Base-by-base conservation (phyloP, 2,113 vertebrate species). In the Silurus asotus region DNA sequence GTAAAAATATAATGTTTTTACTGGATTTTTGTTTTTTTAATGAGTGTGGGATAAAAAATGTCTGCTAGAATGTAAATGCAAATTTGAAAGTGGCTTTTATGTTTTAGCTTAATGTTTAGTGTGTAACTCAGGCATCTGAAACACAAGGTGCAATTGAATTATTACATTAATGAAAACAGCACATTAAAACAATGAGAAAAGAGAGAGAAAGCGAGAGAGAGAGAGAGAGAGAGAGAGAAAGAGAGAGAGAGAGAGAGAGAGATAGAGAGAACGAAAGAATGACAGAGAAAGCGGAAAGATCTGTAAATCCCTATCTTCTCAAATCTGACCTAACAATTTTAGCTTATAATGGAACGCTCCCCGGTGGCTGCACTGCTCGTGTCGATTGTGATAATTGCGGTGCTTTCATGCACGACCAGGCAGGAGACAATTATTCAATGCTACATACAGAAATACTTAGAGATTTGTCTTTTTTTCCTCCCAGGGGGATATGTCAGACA, bases 391-490 rank as follows among this genome's bases (percentile, higher is more conserved):
- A 90, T 86, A 80, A 89, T 84, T 86, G 69, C 49, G 2, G 65
- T 48, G 51, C 69, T 80, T 85, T 85, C 55, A 85, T 76, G 25
- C 86, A 79, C 45, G 83, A 83, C 49, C 80, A 82, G 81, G 70
- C 83, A 74, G 70, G 64, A 45, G 37, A 79, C 82, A 37, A 87
- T 81, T 83, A 78, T 56, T 62, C 45, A 55, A 62, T 56, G 80
- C 59, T 70, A 62, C 61, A 69, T 65, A 55, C 45, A 83, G 48
- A 85, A 85, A 87, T 84, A 83, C 74, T 84, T 67, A 45, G 28
- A 86, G 74, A 88, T 83, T 84, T 81, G 69, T 51, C n/a, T 80
- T 72, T 61, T 65, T 51, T 86, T 59, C 70, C 78, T 86, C 67
- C 79, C 56, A 45, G 61, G 64, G 83, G 84, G 72, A 86, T 37